Evolutionary conservation across 2,113 vertebrate species (phyloP).

Genomic region (Aspidoscelis tigris): DNA sequence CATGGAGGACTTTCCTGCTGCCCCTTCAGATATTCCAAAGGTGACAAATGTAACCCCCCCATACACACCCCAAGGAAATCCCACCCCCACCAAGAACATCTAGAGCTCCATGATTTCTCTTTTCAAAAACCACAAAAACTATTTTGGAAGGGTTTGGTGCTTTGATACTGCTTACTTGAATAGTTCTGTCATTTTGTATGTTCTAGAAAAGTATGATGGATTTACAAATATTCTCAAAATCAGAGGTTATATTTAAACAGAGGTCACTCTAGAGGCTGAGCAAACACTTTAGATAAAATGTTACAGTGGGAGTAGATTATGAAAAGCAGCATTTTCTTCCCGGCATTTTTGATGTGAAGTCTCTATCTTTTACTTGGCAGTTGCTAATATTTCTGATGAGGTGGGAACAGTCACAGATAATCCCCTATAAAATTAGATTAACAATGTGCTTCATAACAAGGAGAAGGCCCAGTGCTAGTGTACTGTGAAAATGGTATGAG

Average conservation of each 20-base stretch:
- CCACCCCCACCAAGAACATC: not conserved
- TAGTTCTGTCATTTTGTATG: not conserved
- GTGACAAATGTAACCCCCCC: not conserved
- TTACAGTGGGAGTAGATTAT: not conserved
- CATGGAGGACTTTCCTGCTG: not conserved
- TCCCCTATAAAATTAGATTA: slow-evolving; percentile 6
- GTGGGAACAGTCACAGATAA: not conserved
- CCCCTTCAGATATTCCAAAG: not conserved
- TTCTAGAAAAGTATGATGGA: not conserved
- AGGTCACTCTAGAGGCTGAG: no score
- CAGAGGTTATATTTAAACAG: not conserved
- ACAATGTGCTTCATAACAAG: not conserved
- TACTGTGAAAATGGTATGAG: no score
- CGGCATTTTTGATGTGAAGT: not conserved
- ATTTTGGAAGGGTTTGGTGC: not conserved
- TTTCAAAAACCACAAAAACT: no score
- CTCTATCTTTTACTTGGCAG: not conserved
- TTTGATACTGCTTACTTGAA: not conserved
- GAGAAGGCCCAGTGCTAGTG: not conserved
- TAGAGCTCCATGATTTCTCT: not conserved
- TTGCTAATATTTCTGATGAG: no score
- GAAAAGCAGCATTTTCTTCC: not conserved
- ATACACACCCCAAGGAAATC: not conserved
- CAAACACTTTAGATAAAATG: not conserved
- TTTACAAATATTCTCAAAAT: not conserved